These are phyloP conservation scores for Chlorodrepanis virens DNA, from an alignment of 2,113 vertebrate genomes.

Conservation along the genomic window DNA sequence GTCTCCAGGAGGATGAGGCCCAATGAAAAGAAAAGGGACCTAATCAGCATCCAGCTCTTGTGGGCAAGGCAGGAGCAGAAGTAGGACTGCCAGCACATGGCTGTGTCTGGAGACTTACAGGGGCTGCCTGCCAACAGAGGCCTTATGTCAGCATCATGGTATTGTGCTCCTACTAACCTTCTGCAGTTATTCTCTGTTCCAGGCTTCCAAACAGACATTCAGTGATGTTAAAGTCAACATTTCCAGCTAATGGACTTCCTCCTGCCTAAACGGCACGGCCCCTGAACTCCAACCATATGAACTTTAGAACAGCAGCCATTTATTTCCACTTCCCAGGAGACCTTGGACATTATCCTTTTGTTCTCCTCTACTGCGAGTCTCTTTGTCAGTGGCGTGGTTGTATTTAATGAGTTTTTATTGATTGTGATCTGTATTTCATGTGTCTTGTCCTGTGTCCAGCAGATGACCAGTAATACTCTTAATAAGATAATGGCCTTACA, in stretches of 20 bases:
- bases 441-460: background rate
- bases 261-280: background rate
- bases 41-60: background rate
- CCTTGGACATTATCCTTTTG: background rate
- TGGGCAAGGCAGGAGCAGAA: background rate
- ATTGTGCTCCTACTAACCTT: background rate
- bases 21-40: background rate
- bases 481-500: background rate
- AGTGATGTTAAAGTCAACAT: background rate
- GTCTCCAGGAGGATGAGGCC: background rate
- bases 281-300: background rate
- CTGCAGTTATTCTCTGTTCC: background rate
- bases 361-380: background rate
- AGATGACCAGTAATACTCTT: background rate
- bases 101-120: background rate
- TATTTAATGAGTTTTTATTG: background rate
- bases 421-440: background rate
- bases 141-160: background rate
- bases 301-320: background rate
- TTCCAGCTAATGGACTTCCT: background rate
- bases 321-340: background rate
- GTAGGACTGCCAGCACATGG: background rate
- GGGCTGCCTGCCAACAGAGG: background rate
- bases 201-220: background rate
- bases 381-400: background rate